phyloP scores from a whole-genome alignment of 2,888 invertebrate genomes.

The Trachelus iudaicus region DNA sequence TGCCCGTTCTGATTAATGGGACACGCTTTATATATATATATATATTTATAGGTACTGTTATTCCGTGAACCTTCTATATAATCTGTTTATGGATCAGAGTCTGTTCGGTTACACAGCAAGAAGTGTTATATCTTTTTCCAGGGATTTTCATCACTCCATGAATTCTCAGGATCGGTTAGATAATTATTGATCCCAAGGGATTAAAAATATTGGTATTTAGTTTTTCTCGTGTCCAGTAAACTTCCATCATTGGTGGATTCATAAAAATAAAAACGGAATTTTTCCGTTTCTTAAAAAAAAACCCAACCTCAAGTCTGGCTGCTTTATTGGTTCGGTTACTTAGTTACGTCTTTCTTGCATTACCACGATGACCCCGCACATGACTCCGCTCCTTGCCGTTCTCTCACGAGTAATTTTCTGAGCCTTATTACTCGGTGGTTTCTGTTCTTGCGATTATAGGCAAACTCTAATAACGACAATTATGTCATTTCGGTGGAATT shows the following conservation, averaged over 20 bases:
- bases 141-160: not conserved
- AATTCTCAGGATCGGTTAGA: not conserved
- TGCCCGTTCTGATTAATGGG: too few species aligned
- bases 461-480: slow-evolving; percentile 61
- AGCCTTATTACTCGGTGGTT: slow-evolving; percentile 48
- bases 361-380: slow-evolving; percentile 29
- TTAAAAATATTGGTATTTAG: too few species aligned
- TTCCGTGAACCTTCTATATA: not conserved
- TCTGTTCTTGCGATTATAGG: slow-evolving; percentile 53
- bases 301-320: not conserved
- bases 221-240: not conserved
- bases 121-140: not conserved
- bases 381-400: slow-evolving; percentile 14
- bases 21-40: not conserved
- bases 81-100: not conserved
- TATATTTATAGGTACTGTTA: not conserved
- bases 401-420: slow-evolving; percentile 54
- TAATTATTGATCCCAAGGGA: too few species aligned
- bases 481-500: slow-evolving; percentile 58
- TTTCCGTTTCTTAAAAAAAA: not conserved
- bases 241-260: not conserved
- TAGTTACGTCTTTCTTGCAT: slow-evolving; percentile 13
- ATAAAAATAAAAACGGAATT: not conserved
- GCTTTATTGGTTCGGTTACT: not conserved
- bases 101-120: not conserved